These are phyloP conservation scores for Chloroceryle aenea DNA, from an alignment of 2,113 vertebrate genomes.

Conservation along the genomic window DNA sequence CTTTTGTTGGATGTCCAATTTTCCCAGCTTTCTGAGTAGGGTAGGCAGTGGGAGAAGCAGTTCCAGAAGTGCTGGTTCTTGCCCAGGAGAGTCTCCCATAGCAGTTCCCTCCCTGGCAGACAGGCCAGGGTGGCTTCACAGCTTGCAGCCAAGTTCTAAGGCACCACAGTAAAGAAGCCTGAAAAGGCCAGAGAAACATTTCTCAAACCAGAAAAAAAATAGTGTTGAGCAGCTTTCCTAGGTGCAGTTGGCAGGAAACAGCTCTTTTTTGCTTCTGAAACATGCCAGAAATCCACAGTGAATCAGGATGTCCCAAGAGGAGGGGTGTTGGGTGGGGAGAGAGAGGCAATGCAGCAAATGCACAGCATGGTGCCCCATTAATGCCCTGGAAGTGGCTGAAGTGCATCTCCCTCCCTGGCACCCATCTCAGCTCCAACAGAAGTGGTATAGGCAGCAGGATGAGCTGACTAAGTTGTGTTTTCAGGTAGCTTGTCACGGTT, in stretches of 20 bases:
- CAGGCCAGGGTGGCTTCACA: conserved; percentile 69
- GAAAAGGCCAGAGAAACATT: conserved; percentile 23
- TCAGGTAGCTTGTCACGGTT: conserved; percentile 72
- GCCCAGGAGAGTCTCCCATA: conserved; percentile 14
- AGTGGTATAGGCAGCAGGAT: background rate
- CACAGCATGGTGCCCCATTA: background rate
- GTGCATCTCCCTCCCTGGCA: background rate
- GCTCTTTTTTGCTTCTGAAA: conserved; percentile 44
- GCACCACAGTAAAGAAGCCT: conserved; percentile 66
- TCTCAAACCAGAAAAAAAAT: conserved; percentile 30
- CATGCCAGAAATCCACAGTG: conserved; percentile 60
- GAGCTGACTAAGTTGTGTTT: conserved; percentile 43
- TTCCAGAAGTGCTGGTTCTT: conserved; percentile 35
- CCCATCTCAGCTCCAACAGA: background rate
- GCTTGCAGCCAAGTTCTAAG: conserved; percentile 74
- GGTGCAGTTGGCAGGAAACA: conserved; percentile 65
- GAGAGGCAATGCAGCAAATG: conserved; percentile 32
- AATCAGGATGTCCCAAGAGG: background rate
- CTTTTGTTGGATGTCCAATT: background rate
- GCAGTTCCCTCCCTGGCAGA: conserved; percentile 49
- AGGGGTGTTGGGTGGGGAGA: conserved; percentile 21
- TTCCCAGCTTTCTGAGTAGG: background rate
- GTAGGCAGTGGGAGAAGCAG: background rate
- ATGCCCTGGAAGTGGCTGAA: conserved; percentile 57
- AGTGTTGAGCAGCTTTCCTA: conserved; percentile 60